Evolutionary conservation across 2,113 vertebrate genomes (phyloP).

Genomic region (Oncorhynchus keta): DNA sequence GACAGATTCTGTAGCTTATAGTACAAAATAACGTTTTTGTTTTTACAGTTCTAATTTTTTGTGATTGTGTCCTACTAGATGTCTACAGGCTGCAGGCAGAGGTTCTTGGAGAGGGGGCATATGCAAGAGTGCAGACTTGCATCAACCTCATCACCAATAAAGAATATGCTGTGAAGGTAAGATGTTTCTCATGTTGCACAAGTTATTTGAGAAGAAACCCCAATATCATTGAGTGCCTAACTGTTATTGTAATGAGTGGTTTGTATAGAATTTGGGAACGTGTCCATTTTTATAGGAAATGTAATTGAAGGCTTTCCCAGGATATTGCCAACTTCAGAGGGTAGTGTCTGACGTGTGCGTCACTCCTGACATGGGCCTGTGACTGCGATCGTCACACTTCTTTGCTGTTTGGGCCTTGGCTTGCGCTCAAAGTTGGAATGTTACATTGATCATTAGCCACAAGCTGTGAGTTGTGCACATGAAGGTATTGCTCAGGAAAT

Average conservation of each 20-base stretch:
- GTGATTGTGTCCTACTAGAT: conserved; percentile 70
- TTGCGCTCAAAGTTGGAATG: not conserved
- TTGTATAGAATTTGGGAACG: not conserved
- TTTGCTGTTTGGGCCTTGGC: conserved; percentile 8
- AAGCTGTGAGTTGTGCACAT: not conserved
- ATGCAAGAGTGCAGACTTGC: conserved; percentile 93
- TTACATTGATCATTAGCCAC: conserved; percentile 15
- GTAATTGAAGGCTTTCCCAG: not conserved
- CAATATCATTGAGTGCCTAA: not conserved
- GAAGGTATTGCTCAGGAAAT: not conserved
- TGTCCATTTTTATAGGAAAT: not conserved
- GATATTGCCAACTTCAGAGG: not conserved
- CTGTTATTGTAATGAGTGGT: not conserved
- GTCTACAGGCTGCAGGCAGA: conserved; percentile 96
- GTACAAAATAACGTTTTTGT: not conserved
- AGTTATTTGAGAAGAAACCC: not conserved
- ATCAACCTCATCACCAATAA: conserved; percentile 95
- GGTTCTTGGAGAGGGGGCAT: conserved; percentile 91
- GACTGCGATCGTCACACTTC: conserved; percentile 4
- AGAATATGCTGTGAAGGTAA: conserved; percentile 97
- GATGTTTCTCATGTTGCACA: not conserved
- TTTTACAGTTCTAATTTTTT: not conserved
- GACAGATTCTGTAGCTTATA: not conserved
- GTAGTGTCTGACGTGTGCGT: not conserved
- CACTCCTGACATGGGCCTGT: not conserved